Evolutionary conservation across 2,888 invertebrate species (phyloP).

Genomic region (Nephrotoma guestfalica): DNA sequence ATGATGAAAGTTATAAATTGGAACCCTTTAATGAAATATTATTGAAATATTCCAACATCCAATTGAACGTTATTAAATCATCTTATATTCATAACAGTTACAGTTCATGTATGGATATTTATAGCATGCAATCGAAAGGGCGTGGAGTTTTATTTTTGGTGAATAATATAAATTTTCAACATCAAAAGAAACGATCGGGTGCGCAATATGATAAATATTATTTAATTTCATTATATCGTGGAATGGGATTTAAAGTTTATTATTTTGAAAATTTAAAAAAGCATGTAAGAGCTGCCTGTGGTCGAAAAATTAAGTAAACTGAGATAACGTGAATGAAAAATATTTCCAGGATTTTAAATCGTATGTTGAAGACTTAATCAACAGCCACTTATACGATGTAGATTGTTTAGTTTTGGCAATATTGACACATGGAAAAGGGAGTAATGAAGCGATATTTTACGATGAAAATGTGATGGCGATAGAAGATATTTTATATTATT

Average conservation of each 20-base stretch:
- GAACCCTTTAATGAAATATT: background rate
- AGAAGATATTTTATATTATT: background rate
- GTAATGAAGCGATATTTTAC: background rate
- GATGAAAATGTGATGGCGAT: background rate
- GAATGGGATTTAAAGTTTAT: background rate
- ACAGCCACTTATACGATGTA: background rate
- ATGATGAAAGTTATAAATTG: background rate
- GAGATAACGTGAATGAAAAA: background rate
- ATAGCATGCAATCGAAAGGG: background rate
- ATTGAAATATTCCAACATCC: background rate
- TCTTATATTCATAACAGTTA: background rate
- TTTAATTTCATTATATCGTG: background rate
- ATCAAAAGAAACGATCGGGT: background rate
- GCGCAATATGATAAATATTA: background rate
- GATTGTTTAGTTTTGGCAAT: background rate
- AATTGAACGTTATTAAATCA: background rate
- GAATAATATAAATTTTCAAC: background rate
- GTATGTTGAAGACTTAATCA: background rate
- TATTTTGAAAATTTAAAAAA: background rate
- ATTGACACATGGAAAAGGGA: background rate
- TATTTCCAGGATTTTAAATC: background rate
- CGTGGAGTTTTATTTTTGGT: background rate
- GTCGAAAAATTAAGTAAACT: too few species aligned
- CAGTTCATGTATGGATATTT: background rate
- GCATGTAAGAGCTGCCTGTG: background rate